Base-by-base conservation (phyloP, 2,113 vertebrate genomes). In the Mormyrus iriodes region DNA sequence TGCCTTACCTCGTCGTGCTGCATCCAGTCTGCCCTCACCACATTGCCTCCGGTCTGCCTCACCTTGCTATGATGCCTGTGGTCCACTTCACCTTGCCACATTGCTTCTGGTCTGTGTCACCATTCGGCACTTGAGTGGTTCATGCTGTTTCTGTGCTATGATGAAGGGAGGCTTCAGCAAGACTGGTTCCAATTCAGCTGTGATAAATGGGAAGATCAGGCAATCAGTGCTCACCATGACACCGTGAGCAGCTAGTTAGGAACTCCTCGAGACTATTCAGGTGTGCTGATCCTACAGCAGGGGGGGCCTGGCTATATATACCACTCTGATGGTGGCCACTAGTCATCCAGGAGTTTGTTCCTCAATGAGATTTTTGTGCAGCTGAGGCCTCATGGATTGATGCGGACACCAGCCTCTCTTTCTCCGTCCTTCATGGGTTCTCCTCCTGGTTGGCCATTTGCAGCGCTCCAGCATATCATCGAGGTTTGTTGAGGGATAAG, bases 171-270 rank as follows among this genome's bases (percentile, higher is more conserved):
- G 96, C 98, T 99, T 98, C 97, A 98, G 97, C 97, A 97, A 99
- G 97, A 97, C 95, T 99, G 97, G 97, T 97, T 99, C 97, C 98
- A 99, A 99, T 97, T 99, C 98, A 99, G 97, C 98, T 99, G 98
- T 99, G 97, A 99, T 98, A 99, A 99, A 99, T 99, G 97, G 97
- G 97, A 98, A 98, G 98, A 99, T 99, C 99, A 99, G 97, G 98
- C 98, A 98, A 98, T 98, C 97, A 98, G 97, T 96, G 97, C 97
- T 96, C 97, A 96, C 97, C 93, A 93, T 93, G 93, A 92, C 92
- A 93, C 93, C 89, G 94, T 19, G 95, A 94, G 95, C 96, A 96
- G 96, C 95, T 96, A 97, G 97, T 97, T 97, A 97, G 96, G 94
- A 95, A 92, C 96, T 96, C 96, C 96, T 95, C 96, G 95, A 95